Conservation (phyloP, 2,888 invertebrate genomes). For the Ferdinandea cuprea region DNA sequence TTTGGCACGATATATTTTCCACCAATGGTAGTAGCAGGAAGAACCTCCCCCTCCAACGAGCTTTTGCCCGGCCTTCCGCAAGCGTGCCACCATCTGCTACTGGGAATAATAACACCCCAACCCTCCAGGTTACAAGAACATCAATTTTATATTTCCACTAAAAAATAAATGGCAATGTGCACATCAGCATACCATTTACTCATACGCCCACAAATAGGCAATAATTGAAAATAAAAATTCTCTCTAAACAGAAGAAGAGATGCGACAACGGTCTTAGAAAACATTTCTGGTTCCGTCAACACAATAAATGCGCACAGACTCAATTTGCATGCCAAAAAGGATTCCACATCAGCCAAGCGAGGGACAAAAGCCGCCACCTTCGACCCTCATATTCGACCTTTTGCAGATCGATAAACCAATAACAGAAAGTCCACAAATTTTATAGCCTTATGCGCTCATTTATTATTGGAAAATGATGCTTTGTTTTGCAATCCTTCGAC, state of each 20-base stretch:
- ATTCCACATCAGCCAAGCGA: neutral
- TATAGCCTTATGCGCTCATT: constrained; percentile 63
- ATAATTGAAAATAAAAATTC: constrained; percentile 45
- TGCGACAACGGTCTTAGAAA: constrained; percentile 2
- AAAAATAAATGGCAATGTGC: neutral
- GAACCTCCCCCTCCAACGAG: too few species aligned
- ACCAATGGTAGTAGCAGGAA: too few species aligned
- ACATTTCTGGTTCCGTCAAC: constrained; percentile 21
- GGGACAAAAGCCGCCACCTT: constrained; percentile 5
- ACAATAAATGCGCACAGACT: constrained; percentile 44
- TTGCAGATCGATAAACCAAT: constrained; percentile 67
- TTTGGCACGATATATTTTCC: too few species aligned
- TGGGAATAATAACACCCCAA: too few species aligned
- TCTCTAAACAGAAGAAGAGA: neutral
- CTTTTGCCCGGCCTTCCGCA: too few species aligned
- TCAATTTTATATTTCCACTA: neutral
- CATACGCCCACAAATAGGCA: constrained; percentile 14
- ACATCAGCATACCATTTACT: neutral
- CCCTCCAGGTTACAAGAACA: too few species aligned
- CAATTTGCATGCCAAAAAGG: constrained; percentile 39
- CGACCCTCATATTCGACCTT: constrained; percentile 43
- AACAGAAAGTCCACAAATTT: constrained; percentile 72
- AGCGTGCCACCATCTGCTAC: too few species aligned
- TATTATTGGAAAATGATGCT: constrained; percentile 64
- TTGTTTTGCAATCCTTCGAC: constrained; percentile 65